Base-by-base conservation (phyloP, 2,113 vertebrate genomes). In the Pterocles orientalis region DNA sequence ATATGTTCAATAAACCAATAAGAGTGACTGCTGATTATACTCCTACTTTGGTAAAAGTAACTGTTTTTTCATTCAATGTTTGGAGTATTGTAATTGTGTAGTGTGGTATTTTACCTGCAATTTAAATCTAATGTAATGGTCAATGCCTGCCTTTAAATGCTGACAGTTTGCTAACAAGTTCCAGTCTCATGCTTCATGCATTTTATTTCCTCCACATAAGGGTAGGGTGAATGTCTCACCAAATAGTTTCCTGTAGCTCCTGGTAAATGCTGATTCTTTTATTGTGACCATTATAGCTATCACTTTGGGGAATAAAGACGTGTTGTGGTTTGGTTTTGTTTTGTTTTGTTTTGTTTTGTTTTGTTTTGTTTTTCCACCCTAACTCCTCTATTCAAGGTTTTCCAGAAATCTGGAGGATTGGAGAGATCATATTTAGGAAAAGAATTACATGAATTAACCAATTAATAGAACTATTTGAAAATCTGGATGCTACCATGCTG, bases 1-100 rank as follows among this genome's bases (percentile, higher is more conserved):
- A 94, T 94, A 93, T 87, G 88, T 91, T 96, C 90, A 97, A 87
- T 95, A 96, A 96, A 92, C 86, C 96, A 95, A 91, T 96, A 93
- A 92, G 94, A 93, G 80, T 76, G 90, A 64, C 80, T 96, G 80
- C 96, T 96, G 94, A 91, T 96, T 95, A 95, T 90, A 79, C 39
- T 91, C 69, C 82, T 79, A n/a, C 86, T 97, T 96, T 50, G 87
- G 88, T 82, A 81, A 95, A 96, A 94, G 94, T 79, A 94, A 94
- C 95, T 92, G 88, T 28, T 86, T 97, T 97, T 96, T 91, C 90
- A 89, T 94, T 96, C 92, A 88, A 84, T 91, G 92, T 94, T 97
- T 96, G 92, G 94, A 79, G 88, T 82, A 65, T 86, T 79, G 77
- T 95, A 94, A 96, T 92, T 89, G 80, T 65, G 56, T 31, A 57